Conservation (phyloP, 1,140 invertebrate species). For the Helicoverpa armigera region DNA sequence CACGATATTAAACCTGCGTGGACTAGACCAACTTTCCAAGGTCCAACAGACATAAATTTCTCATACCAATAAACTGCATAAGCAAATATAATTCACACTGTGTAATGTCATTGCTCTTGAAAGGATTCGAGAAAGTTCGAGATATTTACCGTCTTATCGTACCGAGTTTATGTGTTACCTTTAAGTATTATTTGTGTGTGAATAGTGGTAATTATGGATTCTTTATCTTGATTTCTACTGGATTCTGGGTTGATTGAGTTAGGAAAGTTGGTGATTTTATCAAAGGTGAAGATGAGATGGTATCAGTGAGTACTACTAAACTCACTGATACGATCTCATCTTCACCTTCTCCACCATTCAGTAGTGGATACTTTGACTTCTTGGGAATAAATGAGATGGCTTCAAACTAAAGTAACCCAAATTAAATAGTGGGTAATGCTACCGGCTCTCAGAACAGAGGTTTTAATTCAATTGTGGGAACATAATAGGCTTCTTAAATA, state of each 20-base stretch:
- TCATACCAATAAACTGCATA: constrained; percentile 41
- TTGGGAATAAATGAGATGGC: too few relatives aligned
- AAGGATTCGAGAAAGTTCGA: constrained; percentile 34
- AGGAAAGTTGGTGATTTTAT: constrained; percentile 2
- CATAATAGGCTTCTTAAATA: too few relatives aligned
- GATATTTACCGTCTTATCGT: constrained; percentile 11
- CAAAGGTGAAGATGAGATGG: neutral
- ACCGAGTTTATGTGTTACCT: constrained; percentile 12
- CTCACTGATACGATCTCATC: too few relatives aligned
- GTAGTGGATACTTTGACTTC: too few relatives aligned
- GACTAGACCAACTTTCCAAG: constrained; percentile 39
- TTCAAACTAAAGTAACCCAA: too few relatives aligned
- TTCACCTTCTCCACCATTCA: too few relatives aligned
- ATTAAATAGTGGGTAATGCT: too few relatives aligned
- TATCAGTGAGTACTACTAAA: too few relatives aligned
- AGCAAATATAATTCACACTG: constrained; percentile 36
- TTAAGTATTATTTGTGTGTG: constrained; percentile 19
- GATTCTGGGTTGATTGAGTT: neutral
- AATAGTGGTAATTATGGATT: constrained; percentile 21
- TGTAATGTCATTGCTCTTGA: constrained; percentile 2
- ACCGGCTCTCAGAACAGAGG: too few relatives aligned
- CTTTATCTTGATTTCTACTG: constrained; percentile 8
- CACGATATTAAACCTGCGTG: constrained; percentile 1
- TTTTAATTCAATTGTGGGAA: too few relatives aligned
- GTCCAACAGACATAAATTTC: constrained; percentile 28